Percentiles rank a stretch among this genome's conserved stretches.
Conservation (phyloP, 2,888 invertebrate genomes). For the Lacanobia wlatinum region DNA sequence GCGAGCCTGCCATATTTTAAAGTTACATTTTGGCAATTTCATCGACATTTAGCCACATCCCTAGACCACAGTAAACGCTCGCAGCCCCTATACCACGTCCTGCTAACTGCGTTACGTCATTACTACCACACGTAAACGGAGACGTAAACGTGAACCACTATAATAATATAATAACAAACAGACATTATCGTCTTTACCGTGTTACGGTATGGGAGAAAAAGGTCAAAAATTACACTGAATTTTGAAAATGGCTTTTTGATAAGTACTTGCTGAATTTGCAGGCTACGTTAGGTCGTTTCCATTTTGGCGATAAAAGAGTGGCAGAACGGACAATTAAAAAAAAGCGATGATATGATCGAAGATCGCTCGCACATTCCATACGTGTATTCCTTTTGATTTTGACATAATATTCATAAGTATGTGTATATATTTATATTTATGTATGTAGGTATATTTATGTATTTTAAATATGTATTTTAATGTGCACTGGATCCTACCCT, state of each 20-base stretch:
- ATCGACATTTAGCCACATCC: slow-evolving; percentile 49
- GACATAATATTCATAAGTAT: no score
- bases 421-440: no score
- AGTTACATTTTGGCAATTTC: not conserved
- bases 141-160: slow-evolving; percentile 10
- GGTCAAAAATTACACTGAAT: not conserved
- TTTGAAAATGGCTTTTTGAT: not conserved
- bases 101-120: slow-evolving; percentile 72
- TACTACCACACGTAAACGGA: slow-evolving; percentile 37
- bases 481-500: no score
- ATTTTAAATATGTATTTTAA: no score
- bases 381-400: no score
- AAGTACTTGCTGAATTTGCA: not conserved
- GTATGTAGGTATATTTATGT: no score
- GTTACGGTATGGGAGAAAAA: not conserved
- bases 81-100: slow-evolving; percentile 80
- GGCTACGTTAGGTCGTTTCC: not conserved
- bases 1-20: no score
- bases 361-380: no score
- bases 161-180: slow-evolving; percentile 21
- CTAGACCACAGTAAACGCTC: slow-evolving; percentile 52
- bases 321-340: no score
- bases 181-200: not conserved
- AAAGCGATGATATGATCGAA: no score
- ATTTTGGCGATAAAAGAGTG: not conserved